phyloP scores from a whole-genome alignment of 1,140 invertebrate species.

The Drosophila bocki region DNA sequence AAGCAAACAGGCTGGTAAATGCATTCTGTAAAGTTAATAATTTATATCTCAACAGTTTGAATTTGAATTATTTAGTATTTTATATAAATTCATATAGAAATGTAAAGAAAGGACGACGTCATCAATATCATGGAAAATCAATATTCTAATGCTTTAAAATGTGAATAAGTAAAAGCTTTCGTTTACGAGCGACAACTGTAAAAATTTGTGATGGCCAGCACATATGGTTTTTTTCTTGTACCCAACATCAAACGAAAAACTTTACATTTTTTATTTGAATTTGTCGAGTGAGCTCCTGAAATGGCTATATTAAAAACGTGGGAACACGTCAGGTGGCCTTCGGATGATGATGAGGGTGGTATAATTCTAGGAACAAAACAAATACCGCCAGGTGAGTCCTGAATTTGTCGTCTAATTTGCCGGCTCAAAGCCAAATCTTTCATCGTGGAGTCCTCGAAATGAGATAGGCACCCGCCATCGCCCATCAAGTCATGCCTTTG shows the following conservation, averaged over 20 bases:
- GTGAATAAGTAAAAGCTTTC: constrained; percentile 2
- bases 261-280: constrained; percentile 30
- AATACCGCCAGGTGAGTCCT: constrained; percentile 15
- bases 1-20: no score
- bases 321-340: constrained; percentile 38
- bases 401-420: constrained; percentile 32
- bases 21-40: background rate
- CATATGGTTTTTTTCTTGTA: constrained; percentile 21
- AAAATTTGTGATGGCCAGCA: constrained; percentile 15
- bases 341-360: background rate
- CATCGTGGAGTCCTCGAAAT: background rate
- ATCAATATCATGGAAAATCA: constrained; percentile 8
- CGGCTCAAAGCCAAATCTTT: constrained; percentile 3
- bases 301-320: constrained; percentile 42
- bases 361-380: constrained; percentile 6
- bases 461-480: constrained; percentile 15
- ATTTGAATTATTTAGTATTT: background rate
- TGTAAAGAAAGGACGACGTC: background rate
- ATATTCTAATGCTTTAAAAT: constrained; percentile 16
- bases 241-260: constrained; percentile 49
- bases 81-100: background rate
- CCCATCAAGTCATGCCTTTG: constrained; percentile 34
- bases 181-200: background rate
- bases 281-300: constrained; percentile 13
- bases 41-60: no score